Conservation (phyloP, 1,140 invertebrate genomes). For the Drosophila pandora region DNA sequence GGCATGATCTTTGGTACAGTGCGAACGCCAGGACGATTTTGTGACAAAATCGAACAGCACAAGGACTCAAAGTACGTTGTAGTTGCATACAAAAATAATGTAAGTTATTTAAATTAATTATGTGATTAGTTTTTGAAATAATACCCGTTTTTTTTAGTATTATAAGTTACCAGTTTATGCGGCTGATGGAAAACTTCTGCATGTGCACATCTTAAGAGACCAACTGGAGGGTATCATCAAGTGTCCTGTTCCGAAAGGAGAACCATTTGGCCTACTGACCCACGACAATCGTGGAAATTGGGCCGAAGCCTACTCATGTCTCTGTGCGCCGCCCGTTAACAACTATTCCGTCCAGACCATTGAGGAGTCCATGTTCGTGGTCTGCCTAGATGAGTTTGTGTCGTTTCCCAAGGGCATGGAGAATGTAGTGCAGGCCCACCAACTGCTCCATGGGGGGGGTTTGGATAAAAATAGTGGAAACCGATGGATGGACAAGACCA, state of each 20-base stretch:
- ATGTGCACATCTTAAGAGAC: constrained; percentile 24
- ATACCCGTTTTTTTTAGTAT: constrained; percentile 85
- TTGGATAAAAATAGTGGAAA: constrained; percentile 88
- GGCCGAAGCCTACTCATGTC: constrained; percentile 88
- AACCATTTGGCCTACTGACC: constrained; percentile 91
- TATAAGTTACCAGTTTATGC: constrained; percentile 90
- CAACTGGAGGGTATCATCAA: constrained; percentile 85
- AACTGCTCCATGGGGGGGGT: constrained; percentile 90
- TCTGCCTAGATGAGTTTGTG: constrained; percentile 90
- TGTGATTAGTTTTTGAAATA: background rate
- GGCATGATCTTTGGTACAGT: constrained; percentile 93
- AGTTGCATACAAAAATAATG: constrained; percentile 92
- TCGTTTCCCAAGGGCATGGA: constrained; percentile 72
- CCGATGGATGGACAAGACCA: constrained; percentile 95
- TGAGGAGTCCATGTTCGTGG: constrained; percentile 91
- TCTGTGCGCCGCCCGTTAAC: constrained; percentile 85
- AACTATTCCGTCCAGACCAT: constrained; percentile 87
- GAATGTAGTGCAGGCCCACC: constrained; percentile 85
- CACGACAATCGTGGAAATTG: constrained; percentile 92
- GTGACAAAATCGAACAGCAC: constrained; percentile 88
- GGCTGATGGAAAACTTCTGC: constrained; percentile 82
- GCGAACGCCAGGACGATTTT: constrained; percentile 88
- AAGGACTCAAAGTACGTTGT: constrained; percentile 88
- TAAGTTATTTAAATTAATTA: constrained; percentile 84
- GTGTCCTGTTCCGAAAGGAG: constrained; percentile 77